These are phyloP conservation scores for Enoplosus armatus DNA, from an alignment of 2,797 vertebrate species.

Conservation along the genomic window DNA sequence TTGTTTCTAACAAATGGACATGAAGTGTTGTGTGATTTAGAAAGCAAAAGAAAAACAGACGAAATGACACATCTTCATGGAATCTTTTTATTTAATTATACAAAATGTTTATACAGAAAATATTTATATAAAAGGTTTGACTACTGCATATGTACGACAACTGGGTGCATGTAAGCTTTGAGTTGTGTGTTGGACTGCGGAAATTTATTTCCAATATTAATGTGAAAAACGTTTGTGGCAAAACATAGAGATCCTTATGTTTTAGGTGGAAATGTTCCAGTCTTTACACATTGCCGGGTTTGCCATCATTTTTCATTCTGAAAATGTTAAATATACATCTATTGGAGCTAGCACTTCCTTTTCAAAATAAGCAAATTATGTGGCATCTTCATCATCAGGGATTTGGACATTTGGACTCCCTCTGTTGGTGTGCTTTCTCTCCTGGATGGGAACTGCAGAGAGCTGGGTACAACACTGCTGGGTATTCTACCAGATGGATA, in stretches of 20 bases:
- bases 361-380: constrained; percentile 82
- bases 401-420: constrained; percentile 71
- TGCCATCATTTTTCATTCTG: constrained; percentile 78
- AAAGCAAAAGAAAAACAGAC: constrained; percentile 37
- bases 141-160: constrained; percentile 19
- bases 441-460: constrained; percentile 71
- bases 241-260: constrained; percentile 60
- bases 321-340: constrained; percentile 82
- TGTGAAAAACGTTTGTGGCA: constrained; percentile 46
- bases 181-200: constrained; percentile 12
- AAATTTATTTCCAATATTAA: constrained; percentile 47
- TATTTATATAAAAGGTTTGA: constrained; percentile 13
- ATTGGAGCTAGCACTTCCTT: constrained; percentile 75
- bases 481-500: constrained; percentile 86
- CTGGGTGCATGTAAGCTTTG: constrained; percentile 19
- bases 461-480: constrained; percentile 78
- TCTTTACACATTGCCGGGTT: constrained; percentile 64
- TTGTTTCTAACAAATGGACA: constrained; percentile 46
- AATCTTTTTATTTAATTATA: constrained; percentile 29
- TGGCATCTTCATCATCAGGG: constrained; percentile 71
- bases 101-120: constrained; percentile 40
- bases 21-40: constrained; percentile 45
- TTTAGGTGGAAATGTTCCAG: constrained; percentile 72
- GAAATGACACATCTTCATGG: constrained; percentile 31
- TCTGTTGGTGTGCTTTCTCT: constrained; percentile 55